phyloP scores from a whole-genome alignment of 2,113 vertebrate genomes.

The Siniperca chuatsi region DNA sequence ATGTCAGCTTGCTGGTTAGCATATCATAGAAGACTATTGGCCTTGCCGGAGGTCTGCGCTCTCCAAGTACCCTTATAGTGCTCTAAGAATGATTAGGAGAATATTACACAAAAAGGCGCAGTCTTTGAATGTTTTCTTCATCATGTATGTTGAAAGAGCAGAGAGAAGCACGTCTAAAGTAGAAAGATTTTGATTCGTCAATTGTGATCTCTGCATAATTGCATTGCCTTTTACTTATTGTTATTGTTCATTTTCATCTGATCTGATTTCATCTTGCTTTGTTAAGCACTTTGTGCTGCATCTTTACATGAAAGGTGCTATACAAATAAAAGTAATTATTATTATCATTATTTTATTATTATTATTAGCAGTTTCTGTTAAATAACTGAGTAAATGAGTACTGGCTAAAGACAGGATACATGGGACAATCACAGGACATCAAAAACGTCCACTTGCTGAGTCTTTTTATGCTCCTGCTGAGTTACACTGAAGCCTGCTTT shows the following conservation, averaged over 20 bases:
- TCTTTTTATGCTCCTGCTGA: slow-evolving; percentile 8
- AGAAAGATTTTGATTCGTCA: slow-evolving; percentile 18
- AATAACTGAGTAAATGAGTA: slow-evolving; percentile 18
- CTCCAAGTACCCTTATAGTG: too few relatives aligned
- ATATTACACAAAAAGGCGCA: neutral
- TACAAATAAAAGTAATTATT: too few relatives aligned
- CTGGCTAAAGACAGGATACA: neutral
- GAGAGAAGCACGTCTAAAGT: neutral
- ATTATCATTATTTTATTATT: too few relatives aligned
- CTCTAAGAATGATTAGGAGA: neutral
- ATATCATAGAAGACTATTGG: too few relatives aligned
- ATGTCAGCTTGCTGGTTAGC: too few relatives aligned
- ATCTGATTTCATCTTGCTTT: too few relatives aligned
- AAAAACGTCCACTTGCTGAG: neutral
- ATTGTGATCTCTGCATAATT: slow-evolving; percentile 7
- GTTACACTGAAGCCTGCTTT: slow-evolving; percentile 3
- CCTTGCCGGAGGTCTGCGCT: too few relatives aligned
- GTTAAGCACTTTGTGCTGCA: too few relatives aligned
- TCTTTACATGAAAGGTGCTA: too few relatives aligned
- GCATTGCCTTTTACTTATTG: neutral
- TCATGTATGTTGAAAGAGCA: slow-evolving; percentile 7
- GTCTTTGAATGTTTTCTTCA: slow-evolving; percentile 10
- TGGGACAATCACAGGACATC: slow-evolving; percentile 4
- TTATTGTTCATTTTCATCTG: too few relatives aligned
- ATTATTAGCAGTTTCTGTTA: neutral